Base-by-base conservation (phyloP, 2,888 invertebrate species). In the Zele albiditarsus region DNA sequence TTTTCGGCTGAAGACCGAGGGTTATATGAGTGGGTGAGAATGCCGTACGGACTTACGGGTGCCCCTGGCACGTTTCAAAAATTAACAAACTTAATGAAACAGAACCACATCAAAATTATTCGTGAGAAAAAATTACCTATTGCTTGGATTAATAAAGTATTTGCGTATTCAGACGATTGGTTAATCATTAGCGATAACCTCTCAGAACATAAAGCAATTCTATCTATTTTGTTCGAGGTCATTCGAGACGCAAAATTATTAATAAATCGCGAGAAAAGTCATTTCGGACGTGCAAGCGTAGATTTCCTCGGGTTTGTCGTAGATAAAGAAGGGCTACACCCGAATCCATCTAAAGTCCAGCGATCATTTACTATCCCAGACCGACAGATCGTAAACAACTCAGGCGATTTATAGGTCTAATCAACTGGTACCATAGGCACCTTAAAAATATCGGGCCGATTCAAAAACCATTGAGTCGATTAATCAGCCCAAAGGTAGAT, bases 351-450 rank as follows among this genome's bases (percentile, higher is more conserved):
- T n/a, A 75, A 77, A 42, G 73, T 80, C 6, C 68, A 77, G 58
- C 77, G 6, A 75, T 78, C 6, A 23, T 75, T 5, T 75, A 79
- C 2, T 76, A 74, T 25, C 72, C 74, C 1, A 23, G 66, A 3
- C 77, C 77, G 20, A 49, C 42, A 42, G 63, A 74, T 31, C n/a
- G 77, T 4, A 74, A 73, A n/a, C 65, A 76, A 60, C 31, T 78
- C 1, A 67, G 77, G 16, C 76, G 77, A 42, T 78, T 78, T 25
- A 75, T 76, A 10, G 77, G 78, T 2, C 27, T 76, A 0, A 71
- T 80, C 0, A 78, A 80, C 12, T 80, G 76, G 78, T 78, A 79
- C 23, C 79, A 78, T 10, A 62, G 79, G 0, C 79, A 79, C 14
- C n/a, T 78, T 0, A 71, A 71, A 16, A 72, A 72, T 25, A 68